Evolutionary conservation across 2,888 invertebrate genomes (phyloP).

Genomic region (Archips crataeganus): DNA sequence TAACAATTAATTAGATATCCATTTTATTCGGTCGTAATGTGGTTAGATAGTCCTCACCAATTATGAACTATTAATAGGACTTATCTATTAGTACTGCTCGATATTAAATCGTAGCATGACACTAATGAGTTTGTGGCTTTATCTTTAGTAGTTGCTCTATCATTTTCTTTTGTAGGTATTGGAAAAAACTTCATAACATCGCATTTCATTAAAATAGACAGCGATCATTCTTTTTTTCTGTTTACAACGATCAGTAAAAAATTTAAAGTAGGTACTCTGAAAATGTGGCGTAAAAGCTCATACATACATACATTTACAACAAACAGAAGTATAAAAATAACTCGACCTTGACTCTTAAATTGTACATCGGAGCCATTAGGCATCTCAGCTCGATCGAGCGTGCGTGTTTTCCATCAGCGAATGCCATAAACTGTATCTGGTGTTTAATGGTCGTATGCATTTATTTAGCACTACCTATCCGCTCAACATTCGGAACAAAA

Average conservation of each 20-base stretch:
- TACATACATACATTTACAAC: constrained; percentile 21
- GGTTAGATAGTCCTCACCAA: constrained; percentile 5
- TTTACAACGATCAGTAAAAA: constrained; percentile 7
- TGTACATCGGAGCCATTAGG: constrained; percentile 31
- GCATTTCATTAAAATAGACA: constrained; percentile 3
- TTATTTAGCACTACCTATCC: constrained; percentile 6
- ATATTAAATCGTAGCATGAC: constrained; percentile 20
- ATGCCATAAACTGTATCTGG: constrained; percentile 40
- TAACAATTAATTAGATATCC: constrained; percentile 1
- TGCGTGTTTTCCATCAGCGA: constrained; percentile 28
- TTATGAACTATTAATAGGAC: constrained; percentile 22
- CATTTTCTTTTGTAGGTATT: neutral
- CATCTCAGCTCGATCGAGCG: constrained; percentile 21
- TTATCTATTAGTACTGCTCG: constrained; percentile 25
- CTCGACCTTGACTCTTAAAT: constrained; percentile 40
- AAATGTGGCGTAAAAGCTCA: constrained; percentile 32
- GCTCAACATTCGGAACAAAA: neutral
- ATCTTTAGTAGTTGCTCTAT: neutral
- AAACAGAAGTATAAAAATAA: constrained; percentile 31
- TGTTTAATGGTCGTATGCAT: constrained; percentile 33
- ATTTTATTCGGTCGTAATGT: constrained; percentile 23
- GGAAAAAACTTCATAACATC: neutral
- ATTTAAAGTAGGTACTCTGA: constrained; percentile 19
- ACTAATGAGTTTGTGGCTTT: constrained; percentile 2
- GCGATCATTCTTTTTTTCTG: constrained; percentile 4